These are phyloP conservation scores for Neomorphus geoffroyi DNA, from an alignment of 2,797 vertebrate genomes.

Conservation along the genomic window DNA sequence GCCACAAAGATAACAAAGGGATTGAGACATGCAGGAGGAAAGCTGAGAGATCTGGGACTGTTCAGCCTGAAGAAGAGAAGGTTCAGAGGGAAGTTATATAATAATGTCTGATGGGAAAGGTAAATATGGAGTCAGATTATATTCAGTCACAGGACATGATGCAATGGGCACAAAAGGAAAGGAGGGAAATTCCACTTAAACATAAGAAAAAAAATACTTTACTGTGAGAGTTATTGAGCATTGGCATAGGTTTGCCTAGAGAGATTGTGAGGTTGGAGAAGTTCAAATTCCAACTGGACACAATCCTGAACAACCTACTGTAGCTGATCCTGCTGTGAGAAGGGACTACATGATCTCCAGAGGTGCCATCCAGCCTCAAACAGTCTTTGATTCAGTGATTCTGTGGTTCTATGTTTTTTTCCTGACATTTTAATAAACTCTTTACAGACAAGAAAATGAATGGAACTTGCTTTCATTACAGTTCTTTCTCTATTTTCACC, in stretches of 20 bases:
- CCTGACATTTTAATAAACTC: background rate
- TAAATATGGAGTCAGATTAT: background rate
- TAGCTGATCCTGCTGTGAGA: background rate
- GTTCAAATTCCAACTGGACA: background rate
- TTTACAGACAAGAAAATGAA: background rate
- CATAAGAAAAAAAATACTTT: background rate
- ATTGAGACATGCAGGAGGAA: background rate
- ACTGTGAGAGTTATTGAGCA: background rate
- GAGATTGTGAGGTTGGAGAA: background rate
- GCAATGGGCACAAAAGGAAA: background rate
- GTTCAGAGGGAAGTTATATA: background rate
- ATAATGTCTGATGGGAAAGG: background rate
- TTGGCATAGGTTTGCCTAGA: background rate
- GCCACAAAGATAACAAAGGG: background rate
- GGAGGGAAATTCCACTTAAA: background rate
- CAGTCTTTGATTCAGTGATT: background rate
- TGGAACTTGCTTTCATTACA: background rate
- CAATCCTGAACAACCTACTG: accelerated
- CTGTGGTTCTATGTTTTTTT: background rate
- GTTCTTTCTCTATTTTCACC: background rate
- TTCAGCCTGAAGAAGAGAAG: background rate
- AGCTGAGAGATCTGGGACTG: background rate
- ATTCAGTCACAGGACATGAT: background rate
- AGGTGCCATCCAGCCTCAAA: background rate
- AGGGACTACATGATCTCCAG: background rate